Evolutionary conservation across 1,140 invertebrate genomes (phyloP).

Genomic region (Drosophila kanapiae): DNA sequence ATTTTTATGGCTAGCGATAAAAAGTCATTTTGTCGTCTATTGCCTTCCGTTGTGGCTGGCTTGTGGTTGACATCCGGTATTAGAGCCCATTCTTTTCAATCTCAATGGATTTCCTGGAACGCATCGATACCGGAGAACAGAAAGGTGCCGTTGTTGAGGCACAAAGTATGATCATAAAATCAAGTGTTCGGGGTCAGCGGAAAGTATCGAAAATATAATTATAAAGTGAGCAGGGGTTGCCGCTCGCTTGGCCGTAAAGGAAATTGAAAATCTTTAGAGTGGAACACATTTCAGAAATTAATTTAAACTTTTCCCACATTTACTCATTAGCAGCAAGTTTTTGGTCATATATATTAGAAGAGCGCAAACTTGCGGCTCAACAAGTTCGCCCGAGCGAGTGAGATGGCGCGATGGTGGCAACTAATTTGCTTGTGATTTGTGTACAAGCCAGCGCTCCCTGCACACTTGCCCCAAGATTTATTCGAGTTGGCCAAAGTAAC

Average conservation of each 20-base stretch:
- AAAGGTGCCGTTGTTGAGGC: slow-evolving; percentile 5
- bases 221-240: slow-evolving; percentile 1
- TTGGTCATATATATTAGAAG: slow-evolving; percentile 44
- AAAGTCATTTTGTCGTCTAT: slow-evolving; percentile 17
- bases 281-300: slow-evolving; percentile 74
- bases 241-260: slow-evolving; percentile 24
- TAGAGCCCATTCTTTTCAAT: slow-evolving; percentile 10
- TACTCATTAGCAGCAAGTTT: slow-evolving; percentile 80
- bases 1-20: slow-evolving; percentile 33
- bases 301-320: slow-evolving; percentile 82
- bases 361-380: slow-evolving; percentile 66
- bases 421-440: slow-evolving; percentile 79
- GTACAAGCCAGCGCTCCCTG: slow-evolving; percentile 37
- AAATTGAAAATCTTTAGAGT: slow-evolving; percentile 63
- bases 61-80: slow-evolving; percentile 20
- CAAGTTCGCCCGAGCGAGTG: slow-evolving; percentile 53
- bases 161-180: slow-evolving; percentile 33
- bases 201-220: slow-evolving; percentile 67
- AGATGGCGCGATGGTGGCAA: slow-evolving; percentile 30
- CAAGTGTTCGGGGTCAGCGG: slow-evolving; percentile 26
- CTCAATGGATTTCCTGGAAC: slow-evolving; percentile 33
- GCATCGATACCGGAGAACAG: slow-evolving; percentile 3
- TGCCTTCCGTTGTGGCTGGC: slow-evolving; percentile 8
- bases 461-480: slow-evolving; percentile 64
- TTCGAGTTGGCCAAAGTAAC: slow-evolving; percentile 76